These are phyloP conservation scores for Melanocharis versteri DNA, from an alignment of 2,113 vertebrate species.

Conservation along the genomic window DNA sequence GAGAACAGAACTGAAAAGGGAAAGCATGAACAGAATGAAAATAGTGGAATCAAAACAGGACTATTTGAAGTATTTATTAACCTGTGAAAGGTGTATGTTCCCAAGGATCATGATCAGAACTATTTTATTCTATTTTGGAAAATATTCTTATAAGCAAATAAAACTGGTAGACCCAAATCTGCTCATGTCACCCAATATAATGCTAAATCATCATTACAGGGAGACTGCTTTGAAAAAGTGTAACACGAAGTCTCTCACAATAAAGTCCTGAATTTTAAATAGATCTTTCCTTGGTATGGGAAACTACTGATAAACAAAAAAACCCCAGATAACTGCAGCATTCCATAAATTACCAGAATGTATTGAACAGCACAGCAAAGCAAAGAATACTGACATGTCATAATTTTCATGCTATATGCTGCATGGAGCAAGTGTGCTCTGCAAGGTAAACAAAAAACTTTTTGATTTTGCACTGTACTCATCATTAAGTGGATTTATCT, in stretches of 20 bases:
- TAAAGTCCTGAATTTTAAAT: not conserved
- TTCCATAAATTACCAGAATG: not conserved
- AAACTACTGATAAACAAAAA: not conserved
- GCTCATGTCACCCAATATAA: not conserved
- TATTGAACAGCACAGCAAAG: not conserved
- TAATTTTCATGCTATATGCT: not conserved
- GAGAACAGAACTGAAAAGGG: not conserved
- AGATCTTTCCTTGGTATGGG: not conserved
- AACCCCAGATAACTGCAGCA: not conserved
- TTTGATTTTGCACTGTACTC: slow-evolving; percentile 16
- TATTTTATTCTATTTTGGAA: not conserved
- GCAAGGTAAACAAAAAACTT: slow-evolving; percentile 35
- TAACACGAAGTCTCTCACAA: not conserved
- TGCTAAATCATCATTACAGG: not conserved
- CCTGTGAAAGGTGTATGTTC: not conserved
- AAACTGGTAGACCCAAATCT: not conserved
- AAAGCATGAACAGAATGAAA: not conserved
- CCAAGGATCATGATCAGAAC: not conserved
- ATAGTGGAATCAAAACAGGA: not conserved
- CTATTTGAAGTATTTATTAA: not conserved
- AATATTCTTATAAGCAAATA: not conserved
- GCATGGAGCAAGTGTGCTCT: not conserved
- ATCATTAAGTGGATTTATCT: slow-evolving; percentile 39
- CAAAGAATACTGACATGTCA: not conserved
- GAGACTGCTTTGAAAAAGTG: not conserved